Evolutionary conservation across 2,113 vertebrate species (phyloP), one percentile per base, ranked within the genome.

Genomic region (Hemicordylus capensis): DNA sequence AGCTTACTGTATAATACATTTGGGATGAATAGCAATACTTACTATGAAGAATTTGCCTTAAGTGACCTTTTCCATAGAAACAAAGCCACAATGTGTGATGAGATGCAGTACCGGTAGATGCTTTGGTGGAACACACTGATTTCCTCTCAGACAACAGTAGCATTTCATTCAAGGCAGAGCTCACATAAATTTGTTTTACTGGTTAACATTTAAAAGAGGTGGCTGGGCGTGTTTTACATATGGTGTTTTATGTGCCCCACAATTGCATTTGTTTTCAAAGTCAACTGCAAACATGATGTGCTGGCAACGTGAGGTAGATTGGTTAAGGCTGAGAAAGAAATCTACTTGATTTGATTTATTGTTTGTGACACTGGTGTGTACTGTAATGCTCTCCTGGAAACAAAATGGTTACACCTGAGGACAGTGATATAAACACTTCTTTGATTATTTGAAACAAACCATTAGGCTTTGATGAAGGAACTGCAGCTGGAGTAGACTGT

Each of bases 371-470:
- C 95, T 92, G 94, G 89, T 92, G 69, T 95, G 94, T 89, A 90
- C 92, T 91, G 91, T 94, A 79, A 84, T 11, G 84, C 91, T 96
- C 94, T 94, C 92, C 31, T 90, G 94, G 90, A 96, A 96, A 91
- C 92, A 95, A 95, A 96, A 95, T 96, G 93, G 94, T 95, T 96
- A 94, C 95, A 96, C 94, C 95, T 93, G 92, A 96, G 95, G 94
- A 96, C 93, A 96, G 89, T 95, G 95, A 94, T 96, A 94, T 95
- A 96, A 96, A 96, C 93, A 95, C 86, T 91, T 90, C 94, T 96
- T 96, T 96, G 95, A 96, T 96, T 95, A 96, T 96, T 96, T 96
- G 95, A 96, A 96, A 96, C 93, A 96, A 96, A 96, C 94, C 95
- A 95, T 97, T 97, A 96, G 94, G 93, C 93, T 96, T 95, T 96